Evolutionary conservation across 2,113 vertebrate species (phyloP), one percentile per base, ranked within the genome.

Genomic region (Cariama cristata): DNA sequence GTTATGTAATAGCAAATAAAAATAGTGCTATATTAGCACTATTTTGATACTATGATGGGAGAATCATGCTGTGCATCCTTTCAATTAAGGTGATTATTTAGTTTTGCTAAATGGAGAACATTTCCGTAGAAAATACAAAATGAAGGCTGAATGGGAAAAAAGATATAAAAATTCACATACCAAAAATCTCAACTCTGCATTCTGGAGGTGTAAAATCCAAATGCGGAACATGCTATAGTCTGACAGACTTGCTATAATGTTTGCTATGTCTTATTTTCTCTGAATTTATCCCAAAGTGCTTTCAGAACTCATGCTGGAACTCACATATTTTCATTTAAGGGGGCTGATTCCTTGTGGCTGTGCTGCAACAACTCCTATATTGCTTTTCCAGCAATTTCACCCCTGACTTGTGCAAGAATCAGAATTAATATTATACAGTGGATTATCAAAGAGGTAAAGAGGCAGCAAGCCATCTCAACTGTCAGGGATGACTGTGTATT

Each of bases 41-140:
- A 26, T 80, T 94, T 93, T 77, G 81, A 62, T 80, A 44, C 7
- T 58, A 2, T 38, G 42, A 62, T 62, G 42, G n/a, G 42, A 77
- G 77, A 86, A 59, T n/a, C 42, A 80, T 45, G 42, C 77, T 84
- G 63, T 84, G 28, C 63, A 58, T 92, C 71, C 50, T 92, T 96
- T 88, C 72, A 86, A n/a, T 92, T 95, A 76, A 69, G 38, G 35
- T 58, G 40, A 90, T 69, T 75, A 73, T 83, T 93, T 93, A 86
- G 32, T 88, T 95, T 93, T 84, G 13, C 28, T 73, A 83, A 62
- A 60, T 53, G 27, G 52, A 20, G 19, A 93, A 27, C 17, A 28
- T 74, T 88, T 86, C 55, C 11, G 0, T 35, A 35, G 75, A 55
- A 91, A 67, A 77, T 21, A 50, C 6, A 38, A 82, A 77, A 47